These are phyloP conservation scores for Latheticus oryzae DNA, from an alignment of 2,888 invertebrate species.

Conservation along the genomic window DNA sequence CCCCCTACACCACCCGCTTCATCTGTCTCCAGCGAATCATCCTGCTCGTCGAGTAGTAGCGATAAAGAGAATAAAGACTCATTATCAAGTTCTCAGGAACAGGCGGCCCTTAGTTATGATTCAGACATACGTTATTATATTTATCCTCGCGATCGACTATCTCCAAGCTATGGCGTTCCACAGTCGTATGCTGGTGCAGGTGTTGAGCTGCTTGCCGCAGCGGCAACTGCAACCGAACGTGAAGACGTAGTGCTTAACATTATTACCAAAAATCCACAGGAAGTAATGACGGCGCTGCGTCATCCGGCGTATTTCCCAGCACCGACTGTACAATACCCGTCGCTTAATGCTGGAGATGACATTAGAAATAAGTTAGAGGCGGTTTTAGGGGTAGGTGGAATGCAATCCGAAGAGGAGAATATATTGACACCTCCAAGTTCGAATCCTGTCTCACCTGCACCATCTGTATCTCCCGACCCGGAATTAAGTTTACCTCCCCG, in stretches of 20 bases:
- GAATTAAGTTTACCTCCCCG: conserved; percentile 80
- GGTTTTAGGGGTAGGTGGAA: conserved; percentile 70
- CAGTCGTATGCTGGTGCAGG: conserved; percentile 50
- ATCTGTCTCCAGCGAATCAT: conserved; percentile 62
- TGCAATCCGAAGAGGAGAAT: conserved; percentile 67
- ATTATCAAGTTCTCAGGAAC: conserved; percentile 50
- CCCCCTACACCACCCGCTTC: conserved; percentile 68
- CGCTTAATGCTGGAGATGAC: conserved; percentile 67
- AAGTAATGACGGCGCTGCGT: conserved; percentile 56
- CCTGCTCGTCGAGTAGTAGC: conserved; percentile 55
- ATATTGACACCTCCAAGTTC: conserved; percentile 72
- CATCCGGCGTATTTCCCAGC: conserved; percentile 59
- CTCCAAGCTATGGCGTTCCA: conserved; percentile 51
- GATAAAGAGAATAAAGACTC: conserved; percentile 69
- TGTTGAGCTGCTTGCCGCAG: conserved; percentile 64
- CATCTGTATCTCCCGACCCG: conserved; percentile 64
- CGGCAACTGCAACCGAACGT: conserved; percentile 65
- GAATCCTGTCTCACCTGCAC: conserved; percentile 69
- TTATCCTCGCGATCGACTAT: conserved; percentile 56
- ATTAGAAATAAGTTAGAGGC: conserved; percentile 74
- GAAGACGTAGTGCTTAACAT: conserved; percentile 61
- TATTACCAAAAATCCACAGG: conserved; percentile 56
- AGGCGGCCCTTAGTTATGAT: conserved; percentile 57
- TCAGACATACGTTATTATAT: conserved; percentile 60
- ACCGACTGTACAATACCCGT: conserved; percentile 57